Conservation (phyloP, 2,888 invertebrate species). For the Pammene fasciana region DNA sequence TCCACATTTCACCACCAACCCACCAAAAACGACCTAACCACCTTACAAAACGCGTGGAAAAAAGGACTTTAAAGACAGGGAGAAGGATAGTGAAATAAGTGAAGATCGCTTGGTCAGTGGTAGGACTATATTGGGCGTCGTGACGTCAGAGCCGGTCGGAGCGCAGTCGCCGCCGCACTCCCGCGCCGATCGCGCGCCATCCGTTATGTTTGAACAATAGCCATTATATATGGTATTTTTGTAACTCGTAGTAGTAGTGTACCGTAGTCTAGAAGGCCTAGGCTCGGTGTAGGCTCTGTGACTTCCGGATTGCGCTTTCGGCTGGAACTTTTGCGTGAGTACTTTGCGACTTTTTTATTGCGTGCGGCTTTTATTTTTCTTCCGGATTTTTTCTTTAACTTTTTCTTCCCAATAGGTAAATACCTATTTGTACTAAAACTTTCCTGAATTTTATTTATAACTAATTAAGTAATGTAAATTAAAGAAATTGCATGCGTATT, state of each 20-base stretch:
- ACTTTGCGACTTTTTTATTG: constrained; percentile 6
- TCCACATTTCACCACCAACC: constrained; percentile 63
- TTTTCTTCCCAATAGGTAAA: too few species aligned
- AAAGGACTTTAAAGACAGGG: constrained; percentile 47
- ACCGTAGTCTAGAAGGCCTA: constrained; percentile 46
- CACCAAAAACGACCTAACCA: constrained; percentile 51
- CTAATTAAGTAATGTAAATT: too few species aligned
- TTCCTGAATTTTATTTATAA: too few species aligned
- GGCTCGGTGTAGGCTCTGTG: constrained; percentile 45
- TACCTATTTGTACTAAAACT: not conserved
- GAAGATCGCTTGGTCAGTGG: constrained; percentile 52
- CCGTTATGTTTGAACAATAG: constrained; percentile 32
- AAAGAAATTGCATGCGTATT: too few species aligned
- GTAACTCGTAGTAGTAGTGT: constrained; percentile 48
- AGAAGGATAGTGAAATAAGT: constrained; percentile 41
- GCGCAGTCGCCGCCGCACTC: constrained; percentile 73
- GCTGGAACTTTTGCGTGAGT: constrained; percentile 38
- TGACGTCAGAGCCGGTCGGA: constrained; percentile 68
- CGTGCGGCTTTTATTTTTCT: not conserved
- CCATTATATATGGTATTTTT: constrained; percentile 52
- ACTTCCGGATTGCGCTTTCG: constrained; percentile 57
- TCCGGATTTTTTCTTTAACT: not conserved
- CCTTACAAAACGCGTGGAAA: constrained; percentile 44
- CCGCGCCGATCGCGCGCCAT: constrained; percentile 65
- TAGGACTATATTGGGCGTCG: constrained; percentile 71